These are phyloP conservation scores for Synanthedon formicaeformis DNA, from an alignment of 2,888 invertebrate genomes.

Conservation along the genomic window DNA sequence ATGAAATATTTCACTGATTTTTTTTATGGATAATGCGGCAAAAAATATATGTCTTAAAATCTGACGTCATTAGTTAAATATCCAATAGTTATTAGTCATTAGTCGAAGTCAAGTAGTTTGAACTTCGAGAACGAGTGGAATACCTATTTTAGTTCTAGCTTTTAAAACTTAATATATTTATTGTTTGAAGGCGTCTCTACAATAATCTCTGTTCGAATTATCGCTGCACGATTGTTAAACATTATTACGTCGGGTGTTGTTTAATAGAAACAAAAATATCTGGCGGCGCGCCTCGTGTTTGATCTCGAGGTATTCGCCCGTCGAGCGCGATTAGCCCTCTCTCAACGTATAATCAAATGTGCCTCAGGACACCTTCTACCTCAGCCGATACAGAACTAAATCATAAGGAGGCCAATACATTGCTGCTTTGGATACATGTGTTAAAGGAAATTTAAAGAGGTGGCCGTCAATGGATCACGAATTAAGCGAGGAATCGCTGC, in stretches of 20 bases:
- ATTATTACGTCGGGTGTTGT: slow-evolving; percentile 72
- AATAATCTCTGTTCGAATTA: slow-evolving; percentile 47
- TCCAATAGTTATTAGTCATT: no score
- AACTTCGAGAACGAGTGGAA: no score
- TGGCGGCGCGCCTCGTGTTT: slow-evolving; percentile 71
- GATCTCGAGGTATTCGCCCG: slow-evolving; percentile 71
- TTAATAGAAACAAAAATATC: slow-evolving; percentile 72
- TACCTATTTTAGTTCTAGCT: neutral
- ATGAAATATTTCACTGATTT: no score
- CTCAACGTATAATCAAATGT: slow-evolving; percentile 70
- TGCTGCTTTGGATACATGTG: slow-evolving; percentile 9
- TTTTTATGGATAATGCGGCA: no score
- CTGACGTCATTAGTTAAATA: no score
- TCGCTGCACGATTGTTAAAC: slow-evolving; percentile 72
- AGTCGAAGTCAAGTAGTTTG: no score
- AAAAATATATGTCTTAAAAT: no score
- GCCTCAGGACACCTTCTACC: slow-evolving; percentile 53
- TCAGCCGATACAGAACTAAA: slow-evolving; percentile 12
- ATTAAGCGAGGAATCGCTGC: slow-evolving; percentile 6
- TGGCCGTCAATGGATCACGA: slow-evolving; percentile 12
- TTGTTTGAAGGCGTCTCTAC: slow-evolving; percentile 20
- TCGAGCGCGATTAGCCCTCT: slow-evolving; percentile 69
- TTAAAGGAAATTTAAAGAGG: neutral
- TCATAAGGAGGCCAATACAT: slow-evolving; percentile 17
- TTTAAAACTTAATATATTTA: neutral